Percentiles rank a stretch among this genome's conserved stretches.
Conservation (phyloP, 2,888 invertebrate genomes). For the Pilophorus perplexus region DNA sequence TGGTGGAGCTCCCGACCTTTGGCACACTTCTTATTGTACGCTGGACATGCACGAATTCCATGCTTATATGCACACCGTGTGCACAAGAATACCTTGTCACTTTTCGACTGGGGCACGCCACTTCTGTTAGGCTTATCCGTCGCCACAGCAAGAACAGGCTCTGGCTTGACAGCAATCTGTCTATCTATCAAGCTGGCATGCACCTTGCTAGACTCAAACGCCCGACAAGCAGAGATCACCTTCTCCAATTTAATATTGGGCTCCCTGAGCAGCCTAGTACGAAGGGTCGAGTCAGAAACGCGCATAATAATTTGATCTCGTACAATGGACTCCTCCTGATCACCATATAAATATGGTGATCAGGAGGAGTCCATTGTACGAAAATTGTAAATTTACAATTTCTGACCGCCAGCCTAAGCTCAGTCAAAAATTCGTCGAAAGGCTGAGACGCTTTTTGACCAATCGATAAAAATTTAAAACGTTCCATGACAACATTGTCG, state of each 20-base stretch:
- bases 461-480: no score
- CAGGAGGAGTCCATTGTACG: conserved; percentile 11
- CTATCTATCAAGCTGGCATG: background rate
- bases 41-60: conserved; percentile 15
- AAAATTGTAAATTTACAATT: conserved; percentile 12
- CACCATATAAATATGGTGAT: conserved; percentile 19
- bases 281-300: background rate
- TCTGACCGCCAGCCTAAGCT: conserved; percentile 4
- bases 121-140: no score
- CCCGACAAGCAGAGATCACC: background rate
- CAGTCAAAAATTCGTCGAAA: conserved; percentile 27
- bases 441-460: background rate
- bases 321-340: conserved; percentile 14
- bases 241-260: conserved; percentile 6
- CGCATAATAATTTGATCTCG: conserved; percentile 11
- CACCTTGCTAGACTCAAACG: background rate
- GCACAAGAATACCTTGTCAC: background rate
- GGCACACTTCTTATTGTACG: no score
- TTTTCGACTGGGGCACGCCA: no score
- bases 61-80: conserved; percentile 11
- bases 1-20: background rate
- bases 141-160: background rate
- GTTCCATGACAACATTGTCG: conserved; percentile 20
- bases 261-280: conserved; percentile 1
- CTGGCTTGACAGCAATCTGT: background rate